Base-by-base conservation (phyloP, 1,140 invertebrate genomes). In the Drosophila mojavensis region DNA sequence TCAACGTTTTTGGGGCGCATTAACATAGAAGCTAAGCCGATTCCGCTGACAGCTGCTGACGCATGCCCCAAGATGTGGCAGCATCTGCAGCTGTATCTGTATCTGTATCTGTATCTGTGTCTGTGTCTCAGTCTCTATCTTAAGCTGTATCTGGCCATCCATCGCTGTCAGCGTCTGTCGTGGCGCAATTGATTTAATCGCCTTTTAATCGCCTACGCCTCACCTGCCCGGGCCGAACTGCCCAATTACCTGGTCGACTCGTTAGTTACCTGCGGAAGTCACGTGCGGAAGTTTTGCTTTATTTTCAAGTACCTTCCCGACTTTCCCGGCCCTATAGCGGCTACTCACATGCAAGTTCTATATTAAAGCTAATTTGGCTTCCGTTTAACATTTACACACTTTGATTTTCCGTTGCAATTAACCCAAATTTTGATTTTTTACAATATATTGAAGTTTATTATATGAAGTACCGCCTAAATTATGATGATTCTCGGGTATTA, bases 201-300 rank as follows among this genome's bases (percentile, higher is more conserved):
- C 60, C 76, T 86, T 86, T 86, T 88, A 86, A 86, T 86, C 83
- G 79, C 83, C 83, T 79, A 88, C 83, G 84, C 83, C 83, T 75
- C 69, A 61, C 53, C 62, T 72, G 63, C 66, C 61, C 63, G 33
- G 60, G 50, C 66, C 51, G 64, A 39, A 70, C 63, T 45, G 75
- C 74, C 82, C 82, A 85, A 85, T 85, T 85, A 85, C 82, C 79
- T 71, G 71, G 59, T 2, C 62, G 50, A 67, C 64, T 73, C 70
- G 70, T 68, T 73, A 73, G 71, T 33, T 63, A 75, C 66, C 65
- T 58, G 63, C 84, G 83, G 83, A 86, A 86, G 83, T 86, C 83
- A 88, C 83, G 83, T 86, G 83, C 83, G 83, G 83, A 86, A 83
- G 76, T 59, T 86, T 88, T 83, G 33, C 51, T 75, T 58, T 39